phyloP scores from a whole-genome alignment of 2,113 vertebrate genomes.

The Onychorhynchus coronatus region DNA sequence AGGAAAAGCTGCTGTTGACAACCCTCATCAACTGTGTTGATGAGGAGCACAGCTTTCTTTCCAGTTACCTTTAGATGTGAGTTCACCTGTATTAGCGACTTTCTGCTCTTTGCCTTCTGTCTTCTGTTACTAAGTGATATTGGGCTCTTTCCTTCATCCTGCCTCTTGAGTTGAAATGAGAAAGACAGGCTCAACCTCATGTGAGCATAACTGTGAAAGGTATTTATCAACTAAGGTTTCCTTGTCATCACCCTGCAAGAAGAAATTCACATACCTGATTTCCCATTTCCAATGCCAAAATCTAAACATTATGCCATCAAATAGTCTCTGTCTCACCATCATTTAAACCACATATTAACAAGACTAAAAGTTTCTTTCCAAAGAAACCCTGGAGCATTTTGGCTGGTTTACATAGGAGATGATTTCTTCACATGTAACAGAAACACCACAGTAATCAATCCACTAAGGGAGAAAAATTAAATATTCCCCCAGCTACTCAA shows the following conservation, averaged over 20 bases:
- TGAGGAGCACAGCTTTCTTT: neutral
- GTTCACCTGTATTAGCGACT: neutral
- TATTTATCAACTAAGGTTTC: neutral
- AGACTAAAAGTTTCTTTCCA: neutral
- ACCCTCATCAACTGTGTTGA: no score
- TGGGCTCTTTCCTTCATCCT: neutral
- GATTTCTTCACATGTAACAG: slow-evolving; percentile 8
- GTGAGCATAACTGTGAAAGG: neutral
- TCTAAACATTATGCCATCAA: neutral
- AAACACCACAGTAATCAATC: slow-evolving; percentile 46
- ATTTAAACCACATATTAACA: neutral
- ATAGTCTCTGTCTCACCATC: neutral
- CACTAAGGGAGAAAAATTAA: slow-evolving; percentile 30
- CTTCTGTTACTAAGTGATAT: neutral
- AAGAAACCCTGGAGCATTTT: slow-evolving; percentile 10
- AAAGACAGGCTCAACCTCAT: neutral
- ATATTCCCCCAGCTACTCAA: slow-evolving; percentile 8
- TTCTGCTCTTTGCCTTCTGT: neutral
- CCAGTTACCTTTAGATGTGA: neutral
- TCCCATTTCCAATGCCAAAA: slow-evolving; percentile 9
- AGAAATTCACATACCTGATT: neutral
- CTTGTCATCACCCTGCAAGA: neutral
- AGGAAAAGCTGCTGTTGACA: neutral
- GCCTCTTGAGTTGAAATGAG: neutral
- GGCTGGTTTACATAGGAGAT: neutral